Base-by-base conservation (phyloP, 2,797 vertebrate genomes). In the Sandelia bainsii region DNA sequence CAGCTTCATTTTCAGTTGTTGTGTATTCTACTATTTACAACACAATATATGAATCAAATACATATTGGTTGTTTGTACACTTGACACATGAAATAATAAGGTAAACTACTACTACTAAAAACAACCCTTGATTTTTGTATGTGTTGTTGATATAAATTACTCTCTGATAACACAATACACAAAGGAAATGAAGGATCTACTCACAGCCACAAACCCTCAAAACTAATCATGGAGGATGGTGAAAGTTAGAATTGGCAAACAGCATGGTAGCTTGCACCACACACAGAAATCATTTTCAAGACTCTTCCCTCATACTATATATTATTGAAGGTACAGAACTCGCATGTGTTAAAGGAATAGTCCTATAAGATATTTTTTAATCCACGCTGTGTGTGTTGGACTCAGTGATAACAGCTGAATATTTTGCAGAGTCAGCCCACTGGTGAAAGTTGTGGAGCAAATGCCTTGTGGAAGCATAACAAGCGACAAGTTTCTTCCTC, bases 391-490 rank as follows among this genome's bases (percentile, higher is more conserved):
- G 14, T 29, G 34, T 52, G 14, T 63, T 53, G 25, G 27, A 42
- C 53, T 57, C 16, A 12, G 8, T 40, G 22, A 22, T 27, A 44
- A 62, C 8, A 56, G 56, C 10, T 48, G 17, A 64, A 11, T 64
- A 22, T 48, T 84, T 0, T 29, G 19, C 75, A 96, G 95, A 23
- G 81, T 92, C 45, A 91, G 32, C 53, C 89, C 93, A 20, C 73
- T 84, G 60, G 19, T 84, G 65, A 91, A 79, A 27, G 76, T 88
- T 27, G 5, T 90, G 16, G 89, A 94, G 23, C 81, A 87, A 59
- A 76, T 68, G 29, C 89, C 91, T 40, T 32, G 62, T 20, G 70
- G 71, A 45, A 4, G 23, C 1, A 40, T 56, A 40, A 42, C 82
- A 6, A 44, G 65, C 0, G 49, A 84, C 8, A 65, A 57, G 27